phyloP scores from a whole-genome alignment of 2,888 invertebrate genomes.

The Diadegma fenestrale region DNA sequence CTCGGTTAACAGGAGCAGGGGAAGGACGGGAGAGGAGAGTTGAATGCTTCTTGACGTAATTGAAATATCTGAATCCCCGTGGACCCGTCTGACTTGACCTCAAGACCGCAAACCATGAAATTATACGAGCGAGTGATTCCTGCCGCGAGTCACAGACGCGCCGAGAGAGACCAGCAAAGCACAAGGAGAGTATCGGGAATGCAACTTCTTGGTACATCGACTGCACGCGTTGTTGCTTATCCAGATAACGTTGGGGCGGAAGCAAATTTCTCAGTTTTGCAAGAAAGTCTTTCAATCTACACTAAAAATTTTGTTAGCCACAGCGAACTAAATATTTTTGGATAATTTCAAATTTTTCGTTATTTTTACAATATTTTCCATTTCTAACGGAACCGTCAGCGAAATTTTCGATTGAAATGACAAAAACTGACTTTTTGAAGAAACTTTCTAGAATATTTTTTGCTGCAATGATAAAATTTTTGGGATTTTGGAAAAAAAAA shows the following conservation, averaged over 20 bases:
- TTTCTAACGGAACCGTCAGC: no score
- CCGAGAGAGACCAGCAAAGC: background rate
- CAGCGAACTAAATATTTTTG: no score
- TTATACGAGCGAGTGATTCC: conserved; percentile 75
- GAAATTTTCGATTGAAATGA: no score
- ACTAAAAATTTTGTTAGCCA: no score
- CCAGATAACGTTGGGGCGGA: background rate
- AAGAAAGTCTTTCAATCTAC: background rate
- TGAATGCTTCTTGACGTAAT: conserved; percentile 74
- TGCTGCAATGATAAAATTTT: no score
- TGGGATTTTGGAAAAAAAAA: no score
- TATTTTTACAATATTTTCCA: no score
- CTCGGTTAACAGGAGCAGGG: background rate
- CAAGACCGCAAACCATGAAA: conserved; percentile 79
- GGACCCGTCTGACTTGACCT: conserved; percentile 75
- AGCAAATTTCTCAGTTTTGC: background rate
- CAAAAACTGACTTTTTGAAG: no score
- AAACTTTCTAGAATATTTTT: no score
- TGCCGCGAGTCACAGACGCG: conserved; percentile 56
- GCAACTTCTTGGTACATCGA: background rate
- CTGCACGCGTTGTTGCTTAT: background rate
- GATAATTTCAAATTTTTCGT: no score
- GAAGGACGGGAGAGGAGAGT: background rate
- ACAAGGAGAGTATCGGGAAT: background rate
- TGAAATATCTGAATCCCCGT: conserved; percentile 80